Percentiles rank a stretch among this genome's conserved stretches.
Evolutionary conservation across 2,888 invertebrate genomes (phyloP).

Genomic region (Acanthosoma haemorrhoidale): DNA sequence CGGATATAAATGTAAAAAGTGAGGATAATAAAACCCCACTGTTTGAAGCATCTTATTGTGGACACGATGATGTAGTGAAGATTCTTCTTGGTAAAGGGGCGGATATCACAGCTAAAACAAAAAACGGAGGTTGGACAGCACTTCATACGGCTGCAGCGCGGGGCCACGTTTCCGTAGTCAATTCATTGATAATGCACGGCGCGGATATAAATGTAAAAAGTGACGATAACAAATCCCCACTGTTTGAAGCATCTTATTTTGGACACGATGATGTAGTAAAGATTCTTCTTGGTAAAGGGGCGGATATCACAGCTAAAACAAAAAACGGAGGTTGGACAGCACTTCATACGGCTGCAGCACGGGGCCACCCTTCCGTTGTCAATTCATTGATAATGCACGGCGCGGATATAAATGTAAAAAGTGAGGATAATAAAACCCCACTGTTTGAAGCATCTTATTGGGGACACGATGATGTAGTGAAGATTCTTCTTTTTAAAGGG

Average conservation of each 20-base stretch:
- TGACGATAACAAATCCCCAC: neutral
- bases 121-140: neutral
- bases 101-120: neutral
- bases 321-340: neutral
- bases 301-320: neutral
- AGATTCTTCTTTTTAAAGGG: neutral
- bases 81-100: neutral
- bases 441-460: neutral
- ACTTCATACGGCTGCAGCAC: neutral
- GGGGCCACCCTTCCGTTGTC: neutral
- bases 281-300: neutral
- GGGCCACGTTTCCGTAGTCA: neutral
- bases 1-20: neutral
- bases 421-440: neutral
- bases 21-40: neutral
- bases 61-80: neutral
- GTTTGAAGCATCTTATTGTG: neutral
- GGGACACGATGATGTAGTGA: neutral
- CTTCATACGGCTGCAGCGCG: neutral
- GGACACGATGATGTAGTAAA: neutral
- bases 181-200: neutral
- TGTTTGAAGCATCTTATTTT: neutral
- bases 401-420: neutral
- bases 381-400: neutral
- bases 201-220: neutral